A percentile compares a stretch with the other conserved stretches of the same genome.
Evolutionary conservation across 2,113 vertebrate genomes (phyloP).

Genomic region (Romanogobio albipinnatus): DNA sequence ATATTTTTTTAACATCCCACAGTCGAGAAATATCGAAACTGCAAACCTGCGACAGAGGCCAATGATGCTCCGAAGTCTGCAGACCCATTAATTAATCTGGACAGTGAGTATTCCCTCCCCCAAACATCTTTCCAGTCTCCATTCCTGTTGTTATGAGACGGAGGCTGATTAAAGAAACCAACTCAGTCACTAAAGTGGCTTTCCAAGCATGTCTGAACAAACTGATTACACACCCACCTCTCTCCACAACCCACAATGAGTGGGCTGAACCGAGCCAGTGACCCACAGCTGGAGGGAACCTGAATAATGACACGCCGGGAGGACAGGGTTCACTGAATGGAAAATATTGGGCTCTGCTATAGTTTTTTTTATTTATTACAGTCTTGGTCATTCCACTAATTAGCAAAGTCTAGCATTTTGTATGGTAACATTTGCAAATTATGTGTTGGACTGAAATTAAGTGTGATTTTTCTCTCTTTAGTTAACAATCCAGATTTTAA

Average conservation of each 20-base stretch:
- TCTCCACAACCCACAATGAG: slow-evolving; percentile 15
- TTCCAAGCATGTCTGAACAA: slow-evolving; percentile 18
- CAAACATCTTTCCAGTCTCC: not conserved
- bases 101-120: slow-evolving; percentile 79
- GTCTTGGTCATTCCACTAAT: not conserved
- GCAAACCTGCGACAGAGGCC: slow-evolving; percentile 76
- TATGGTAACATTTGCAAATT: not conserved
- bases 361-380: not conserved
- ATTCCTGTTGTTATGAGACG: slow-evolving; percentile 10
- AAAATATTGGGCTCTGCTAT: not conserved
- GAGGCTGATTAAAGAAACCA: slow-evolving; percentile 42
- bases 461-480: slow-evolving; percentile 60
- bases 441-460: not conserved
- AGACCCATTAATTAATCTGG: slow-evolving; percentile 90
- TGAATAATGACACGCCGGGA: not conserved
- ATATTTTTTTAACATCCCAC: slow-evolving; percentile 34
- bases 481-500: slow-evolving; percentile 95
- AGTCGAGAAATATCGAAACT: slow-evolving; percentile 95
- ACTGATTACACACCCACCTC: slow-evolving; percentile 16
- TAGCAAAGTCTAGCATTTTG: too few species aligned
- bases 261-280: slow-evolving; percentile 23
- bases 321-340: not conserved
- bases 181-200: slow-evolving; percentile 15
- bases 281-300: slow-evolving; percentile 13
- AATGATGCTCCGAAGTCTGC: slow-evolving; percentile 79